These are phyloP conservation scores for Samia ricini DNA, from an alignment of 1,140 invertebrate species.

Conservation along the genomic window DNA sequence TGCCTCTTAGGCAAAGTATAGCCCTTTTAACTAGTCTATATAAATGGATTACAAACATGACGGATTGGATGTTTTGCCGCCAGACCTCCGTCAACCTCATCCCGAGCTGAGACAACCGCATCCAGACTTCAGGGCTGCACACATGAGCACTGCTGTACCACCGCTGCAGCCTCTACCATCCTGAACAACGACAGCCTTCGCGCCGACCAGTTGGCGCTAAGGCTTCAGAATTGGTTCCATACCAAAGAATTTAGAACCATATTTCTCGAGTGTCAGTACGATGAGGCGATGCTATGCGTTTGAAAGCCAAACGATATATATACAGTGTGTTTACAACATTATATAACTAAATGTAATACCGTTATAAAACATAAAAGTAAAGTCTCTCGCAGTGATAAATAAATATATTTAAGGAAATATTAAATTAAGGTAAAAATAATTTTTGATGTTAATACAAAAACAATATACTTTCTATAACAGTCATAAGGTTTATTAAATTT, in stretches of 20 bases:
- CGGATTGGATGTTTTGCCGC: constrained; percentile 11
- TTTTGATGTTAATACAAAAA: neutral
- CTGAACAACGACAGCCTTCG: constrained; percentile 66
- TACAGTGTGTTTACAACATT: no score
- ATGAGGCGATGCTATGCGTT: constrained; percentile 7
- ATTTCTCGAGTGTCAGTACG: neutral
- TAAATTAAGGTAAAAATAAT: no score
- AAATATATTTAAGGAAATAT: no score
- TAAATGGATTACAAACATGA: no score
- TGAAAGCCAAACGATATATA: neutral
- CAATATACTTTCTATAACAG: neutral
- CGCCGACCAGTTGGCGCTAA: constrained; percentile 59
- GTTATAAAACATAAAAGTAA: neutral
- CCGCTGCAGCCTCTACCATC: constrained; percentile 66
- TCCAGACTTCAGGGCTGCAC: constrained; percentile 49
- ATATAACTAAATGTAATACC: no score
- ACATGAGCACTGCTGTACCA: constrained; percentile 45
- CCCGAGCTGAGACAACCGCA: constrained; percentile 47
- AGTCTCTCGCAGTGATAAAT: no score
- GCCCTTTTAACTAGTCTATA: no score
- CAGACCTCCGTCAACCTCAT: constrained; percentile 59
- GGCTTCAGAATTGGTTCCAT: constrained; percentile 21
- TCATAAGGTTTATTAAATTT: neutral
- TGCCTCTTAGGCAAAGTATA: no score
- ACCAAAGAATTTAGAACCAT: constrained; percentile 4